A percentile compares a stretch with the other conserved stretches of the same genome.
Conservation (phyloP, 2,888 invertebrate genomes). For the Apodemia mormo region DNA sequence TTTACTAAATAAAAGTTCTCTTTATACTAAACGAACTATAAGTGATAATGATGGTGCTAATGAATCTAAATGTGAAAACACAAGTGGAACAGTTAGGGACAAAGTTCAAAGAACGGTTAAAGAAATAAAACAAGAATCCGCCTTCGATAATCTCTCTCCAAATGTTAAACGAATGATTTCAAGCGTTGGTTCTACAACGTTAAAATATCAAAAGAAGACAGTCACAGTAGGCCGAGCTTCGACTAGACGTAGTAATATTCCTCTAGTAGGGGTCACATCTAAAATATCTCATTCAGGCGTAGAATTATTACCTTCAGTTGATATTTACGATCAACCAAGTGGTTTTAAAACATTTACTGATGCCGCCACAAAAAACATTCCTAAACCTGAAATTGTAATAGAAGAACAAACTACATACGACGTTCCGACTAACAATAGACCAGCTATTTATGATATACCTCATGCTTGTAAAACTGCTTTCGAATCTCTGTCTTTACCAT, state of each 20-base stretch:
- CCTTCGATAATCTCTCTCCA: conserved; percentile 82
- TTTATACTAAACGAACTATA: conserved; percentile 68
- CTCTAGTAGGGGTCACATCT: conserved; percentile 74
- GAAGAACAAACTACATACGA: conserved; percentile 66
- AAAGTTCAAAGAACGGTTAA: conserved; percentile 63
- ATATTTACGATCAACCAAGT: conserved; percentile 71
- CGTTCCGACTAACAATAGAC: conserved; percentile 70
- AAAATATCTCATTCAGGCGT: conserved; percentile 77
- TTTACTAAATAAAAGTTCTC: conserved; percentile 67
- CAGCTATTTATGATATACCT: conserved; percentile 74
- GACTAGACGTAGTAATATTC: conserved; percentile 69
- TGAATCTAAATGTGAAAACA: conserved; percentile 57
- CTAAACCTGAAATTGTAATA: conserved; percentile 64
- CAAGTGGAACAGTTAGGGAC: conserved; percentile 47
- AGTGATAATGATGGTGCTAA: conserved; percentile 65
- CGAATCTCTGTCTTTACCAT: conserved; percentile 71
- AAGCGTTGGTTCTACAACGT: conserved; percentile 70
- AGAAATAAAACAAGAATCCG: conserved; percentile 47
- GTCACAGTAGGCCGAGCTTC: conserved; percentile 58
- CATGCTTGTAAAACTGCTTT: conserved; percentile 67
- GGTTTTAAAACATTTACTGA: conserved; percentile 52
- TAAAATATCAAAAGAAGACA: conserved; percentile 70
- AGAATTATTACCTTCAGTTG: conserved; percentile 70
- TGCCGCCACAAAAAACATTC: conserved; percentile 44
- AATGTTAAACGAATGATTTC: conserved; percentile 84